phyloP scores from a whole-genome alignment of 1,140 invertebrate species.

The Dendrolimus kikuchii region DNA sequence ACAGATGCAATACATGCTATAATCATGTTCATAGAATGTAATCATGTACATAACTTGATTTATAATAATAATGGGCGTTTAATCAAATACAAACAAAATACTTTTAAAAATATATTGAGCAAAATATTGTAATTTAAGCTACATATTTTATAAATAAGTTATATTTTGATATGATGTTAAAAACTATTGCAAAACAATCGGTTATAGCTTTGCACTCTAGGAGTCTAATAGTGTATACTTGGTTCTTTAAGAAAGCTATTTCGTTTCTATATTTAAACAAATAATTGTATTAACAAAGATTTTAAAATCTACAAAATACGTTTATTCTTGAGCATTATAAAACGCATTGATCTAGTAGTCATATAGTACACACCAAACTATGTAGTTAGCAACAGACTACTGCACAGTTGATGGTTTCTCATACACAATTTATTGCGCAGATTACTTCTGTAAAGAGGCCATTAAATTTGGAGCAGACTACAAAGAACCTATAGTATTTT shows the following conservation, averaged over 20 bases:
- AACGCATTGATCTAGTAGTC: no score
- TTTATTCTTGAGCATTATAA: no score
- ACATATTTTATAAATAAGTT: slow-evolving; percentile 39
- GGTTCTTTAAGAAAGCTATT: slow-evolving; percentile 14
- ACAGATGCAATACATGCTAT: slow-evolving; percentile 45
- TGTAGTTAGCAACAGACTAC: no score
- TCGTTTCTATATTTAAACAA: not conserved
- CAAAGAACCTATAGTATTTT: not conserved
- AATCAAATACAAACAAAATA: slow-evolving; percentile 41
- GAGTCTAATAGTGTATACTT: slow-evolving; percentile 39
- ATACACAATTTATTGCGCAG: no score
- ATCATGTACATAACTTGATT: slow-evolving; percentile 19
- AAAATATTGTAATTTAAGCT: slow-evolving; percentile 57
- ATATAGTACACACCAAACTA: no score
- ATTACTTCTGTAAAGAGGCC: no score
- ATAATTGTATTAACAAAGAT: no score
- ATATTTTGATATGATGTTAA: slow-evolving; percentile 50
- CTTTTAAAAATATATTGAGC: slow-evolving; percentile 45
- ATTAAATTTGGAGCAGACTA: no score
- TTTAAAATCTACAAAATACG: no score
- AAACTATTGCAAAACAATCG: slow-evolving; percentile 64
- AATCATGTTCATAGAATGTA: slow-evolving; percentile 16
- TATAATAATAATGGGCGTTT: slow-evolving; percentile 23
- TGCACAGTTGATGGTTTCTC: no score
- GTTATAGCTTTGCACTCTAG: slow-evolving; percentile 61